These are phyloP conservation scores for Plodia interpunctella DNA, from an alignment of 1,140 invertebrate genomes.

Conservation along the genomic window DNA sequence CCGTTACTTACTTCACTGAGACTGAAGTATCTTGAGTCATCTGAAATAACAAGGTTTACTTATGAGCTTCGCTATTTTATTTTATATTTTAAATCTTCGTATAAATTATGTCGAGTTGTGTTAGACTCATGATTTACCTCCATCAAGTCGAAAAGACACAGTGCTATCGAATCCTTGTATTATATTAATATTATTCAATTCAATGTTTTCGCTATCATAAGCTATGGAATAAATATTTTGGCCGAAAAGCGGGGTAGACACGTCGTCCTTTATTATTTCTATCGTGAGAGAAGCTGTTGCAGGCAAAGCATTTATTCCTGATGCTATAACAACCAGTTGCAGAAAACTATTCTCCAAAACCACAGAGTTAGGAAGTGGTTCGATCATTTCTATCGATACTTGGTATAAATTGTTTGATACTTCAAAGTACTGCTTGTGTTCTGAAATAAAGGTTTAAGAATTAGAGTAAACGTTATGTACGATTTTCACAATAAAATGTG, in stretches of 20 bases:
- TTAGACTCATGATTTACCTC: conserved; percentile 32
- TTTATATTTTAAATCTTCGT: too few relatives aligned
- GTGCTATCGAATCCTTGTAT: conserved; percentile 41
- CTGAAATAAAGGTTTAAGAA: conserved; percentile 23
- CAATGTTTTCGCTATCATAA: conserved; percentile 24
- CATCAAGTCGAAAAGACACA: conserved; percentile 36
- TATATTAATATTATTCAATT: conserved; percentile 37
- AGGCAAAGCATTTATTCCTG: conserved; percentile 30
- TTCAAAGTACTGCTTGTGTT: conserved; percentile 29
- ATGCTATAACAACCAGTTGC: conserved; percentile 34
- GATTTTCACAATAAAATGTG: too few relatives aligned
- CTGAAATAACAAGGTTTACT: conserved; percentile 31
- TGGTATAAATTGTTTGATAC: conserved; percentile 23
- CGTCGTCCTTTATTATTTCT: conserved; percentile 48
- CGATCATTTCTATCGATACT: conserved; percentile 25
- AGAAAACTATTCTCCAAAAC: conserved; percentile 42
- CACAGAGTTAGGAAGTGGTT: conserved; percentile 26
- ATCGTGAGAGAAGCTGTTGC: conserved; percentile 36
- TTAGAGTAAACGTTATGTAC: neutral
- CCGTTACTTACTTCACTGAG: conserved; percentile 23
- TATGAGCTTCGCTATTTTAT: too few relatives aligned
- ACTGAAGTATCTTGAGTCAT: conserved; percentile 42
- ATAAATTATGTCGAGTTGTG: too few relatives aligned
- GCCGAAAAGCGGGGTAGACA: conserved; percentile 44
- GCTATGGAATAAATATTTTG: conserved; percentile 39